Percentiles rank a stretch among this genome's conserved stretches.
Evolutionary conservation across 2,113 vertebrate genomes (phyloP).

Genomic region (Urocolius indicus): DNA sequence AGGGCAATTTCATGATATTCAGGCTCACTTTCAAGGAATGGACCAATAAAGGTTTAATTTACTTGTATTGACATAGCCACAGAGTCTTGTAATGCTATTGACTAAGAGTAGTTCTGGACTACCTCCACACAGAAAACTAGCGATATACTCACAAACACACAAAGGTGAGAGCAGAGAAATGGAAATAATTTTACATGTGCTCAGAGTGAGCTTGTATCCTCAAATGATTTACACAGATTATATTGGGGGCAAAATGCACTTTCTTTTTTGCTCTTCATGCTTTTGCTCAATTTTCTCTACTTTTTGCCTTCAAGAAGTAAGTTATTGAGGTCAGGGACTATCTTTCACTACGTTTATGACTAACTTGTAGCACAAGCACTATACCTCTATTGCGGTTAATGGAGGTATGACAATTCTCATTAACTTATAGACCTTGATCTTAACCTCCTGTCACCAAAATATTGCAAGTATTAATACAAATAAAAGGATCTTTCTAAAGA

Average conservation of each 20-base stretch:
- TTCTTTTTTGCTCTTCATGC: neutral
- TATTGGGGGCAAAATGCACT: neutral
- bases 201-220: neutral
- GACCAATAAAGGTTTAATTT: neutral
- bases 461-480: neutral
- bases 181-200: fast-evolving
- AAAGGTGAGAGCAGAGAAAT: neutral
- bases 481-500: neutral
- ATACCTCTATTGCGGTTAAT: neutral
- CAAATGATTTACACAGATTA: neutral
- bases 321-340: neutral
- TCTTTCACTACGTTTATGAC: neutral
- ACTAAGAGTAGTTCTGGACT: neutral
- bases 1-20: neutral
- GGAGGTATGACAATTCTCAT: neutral
- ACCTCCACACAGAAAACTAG: neutral
- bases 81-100: neutral
- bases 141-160: neutral
- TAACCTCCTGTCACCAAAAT: neutral
- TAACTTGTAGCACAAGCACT: neutral
- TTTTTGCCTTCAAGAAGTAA: neutral
- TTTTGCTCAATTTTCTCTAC: neutral
- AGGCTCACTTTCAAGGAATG: neutral
- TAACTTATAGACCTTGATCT: neutral
- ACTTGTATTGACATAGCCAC: neutral